These are phyloP conservation scores for Lamellibrachia columna DNA, from an alignment of 2,888 invertebrate species.

Conservation along the genomic window DNA sequence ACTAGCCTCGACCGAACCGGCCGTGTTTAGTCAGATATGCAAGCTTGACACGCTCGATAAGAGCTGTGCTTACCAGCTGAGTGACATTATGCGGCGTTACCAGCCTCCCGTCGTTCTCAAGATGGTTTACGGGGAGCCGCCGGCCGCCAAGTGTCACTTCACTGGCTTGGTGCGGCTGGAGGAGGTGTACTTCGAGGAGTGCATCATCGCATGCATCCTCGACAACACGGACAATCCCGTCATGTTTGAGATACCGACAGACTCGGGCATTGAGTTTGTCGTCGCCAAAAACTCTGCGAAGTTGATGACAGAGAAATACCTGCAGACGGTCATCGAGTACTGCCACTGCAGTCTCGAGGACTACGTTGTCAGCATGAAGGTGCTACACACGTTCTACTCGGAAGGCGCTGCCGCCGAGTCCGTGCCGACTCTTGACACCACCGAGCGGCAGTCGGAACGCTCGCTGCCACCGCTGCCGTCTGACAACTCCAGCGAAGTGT, in stretches of 20 bases:
- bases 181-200: conserved; percentile 46
- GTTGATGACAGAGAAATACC: conserved; percentile 37
- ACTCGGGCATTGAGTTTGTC: conserved; percentile 46
- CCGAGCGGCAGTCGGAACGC: neutral
- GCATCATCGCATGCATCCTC: conserved; percentile 53
- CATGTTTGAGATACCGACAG: conserved; percentile 53
- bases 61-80: conserved; percentile 38
- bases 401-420: conserved; percentile 19
- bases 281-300: conserved; percentile 40
- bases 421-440: neutral
- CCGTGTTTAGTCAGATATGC: conserved; percentile 24
- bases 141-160: conserved; percentile 53
- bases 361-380: conserved; percentile 55
- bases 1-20: conserved; percentile 14
- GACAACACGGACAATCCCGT: conserved; percentile 48
- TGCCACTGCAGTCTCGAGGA: conserved; percentile 49
- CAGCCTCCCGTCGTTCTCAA: conserved; percentile 50
- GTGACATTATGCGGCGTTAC: conserved; percentile 47
- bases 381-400: conserved; percentile 45
- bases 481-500: neutral
- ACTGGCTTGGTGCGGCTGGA: conserved; percentile 52
- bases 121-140: conserved; percentile 53
- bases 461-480: neutral
- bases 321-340: conserved; percentile 45
- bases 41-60: conserved; percentile 21